Percentiles rank a stretch among this genome's conserved stretches.
Conservation (phyloP, 2,113 vertebrate genomes). For the Dunckerocampus dactyliophorus region DNA sequence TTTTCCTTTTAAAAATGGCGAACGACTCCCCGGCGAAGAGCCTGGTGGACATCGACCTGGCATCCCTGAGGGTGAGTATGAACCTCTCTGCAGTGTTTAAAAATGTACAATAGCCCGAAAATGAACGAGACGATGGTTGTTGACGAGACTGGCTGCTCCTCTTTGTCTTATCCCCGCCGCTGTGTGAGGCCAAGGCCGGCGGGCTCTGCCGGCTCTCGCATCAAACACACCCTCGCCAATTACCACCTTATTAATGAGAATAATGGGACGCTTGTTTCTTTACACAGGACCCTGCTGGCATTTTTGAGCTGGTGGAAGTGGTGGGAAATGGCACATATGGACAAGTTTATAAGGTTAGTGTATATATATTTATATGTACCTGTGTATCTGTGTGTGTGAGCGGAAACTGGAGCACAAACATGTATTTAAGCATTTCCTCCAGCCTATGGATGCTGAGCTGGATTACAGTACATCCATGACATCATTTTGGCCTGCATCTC, state of each 20-base stretch:
- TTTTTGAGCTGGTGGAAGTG: conserved; percentile 87
- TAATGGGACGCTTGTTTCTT: background rate
- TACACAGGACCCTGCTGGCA: conserved; percentile 83
- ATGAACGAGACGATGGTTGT: background rate
- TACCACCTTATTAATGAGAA: background rate
- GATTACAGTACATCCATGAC: background rate
- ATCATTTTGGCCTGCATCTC: conserved; percentile 13
- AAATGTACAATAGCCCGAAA: accelerated
- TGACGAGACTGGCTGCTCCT: conserved; percentile 36
- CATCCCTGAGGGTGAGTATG: conserved; percentile 85
- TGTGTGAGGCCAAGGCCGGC: conserved; percentile 37
- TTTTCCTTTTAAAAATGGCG: conserved; percentile 80
- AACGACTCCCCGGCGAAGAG: conserved; percentile 95
- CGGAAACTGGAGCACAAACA: conserved; percentile 37
- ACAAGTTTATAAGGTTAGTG: conserved; percentile 90
- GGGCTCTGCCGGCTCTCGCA: conserved; percentile 48
- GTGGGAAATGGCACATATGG: conserved; percentile 89
- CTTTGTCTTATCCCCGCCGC: conserved; percentile 65
- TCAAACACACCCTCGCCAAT: conserved; percentile 30
- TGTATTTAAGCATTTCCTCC: conserved; percentile 22
- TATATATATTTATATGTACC: conserved; percentile 14
- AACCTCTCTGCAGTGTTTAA: background rate
- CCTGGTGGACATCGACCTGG: conserved; percentile 93
- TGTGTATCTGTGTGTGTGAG: conserved; percentile 47
- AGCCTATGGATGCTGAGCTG: too few relatives aligned